Evolutionary conservation across 2,797 vertebrate genomes (phyloP).

Genomic region (Pipistrellus pygmaeus): DNA sequence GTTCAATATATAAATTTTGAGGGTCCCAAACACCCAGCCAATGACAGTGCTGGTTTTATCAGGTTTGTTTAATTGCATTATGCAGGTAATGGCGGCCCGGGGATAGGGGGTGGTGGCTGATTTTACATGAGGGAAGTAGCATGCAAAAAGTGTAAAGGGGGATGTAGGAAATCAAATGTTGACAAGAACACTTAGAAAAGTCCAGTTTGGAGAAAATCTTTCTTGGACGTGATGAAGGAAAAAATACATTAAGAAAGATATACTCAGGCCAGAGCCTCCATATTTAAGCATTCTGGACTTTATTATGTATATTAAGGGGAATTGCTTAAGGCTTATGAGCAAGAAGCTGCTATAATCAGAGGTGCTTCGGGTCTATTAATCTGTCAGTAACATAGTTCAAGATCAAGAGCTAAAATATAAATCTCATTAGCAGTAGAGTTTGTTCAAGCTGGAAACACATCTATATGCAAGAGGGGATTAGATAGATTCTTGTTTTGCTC

Average conservation of each 20-base stretch:
- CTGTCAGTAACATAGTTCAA: slow-evolving; percentile 56
- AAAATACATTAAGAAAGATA: neutral
- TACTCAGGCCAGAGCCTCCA: neutral
- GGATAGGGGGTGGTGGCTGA: neutral
- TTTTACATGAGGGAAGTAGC: neutral
- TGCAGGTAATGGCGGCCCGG: neutral
- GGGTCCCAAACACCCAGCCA: neutral
- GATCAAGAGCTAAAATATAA: slow-evolving; percentile 53
- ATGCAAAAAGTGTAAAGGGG: neutral
- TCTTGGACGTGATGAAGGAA: neutral
- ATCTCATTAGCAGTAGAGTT: slow-evolving; percentile 52
- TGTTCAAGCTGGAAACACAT: neutral
- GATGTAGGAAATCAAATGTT: neutral
- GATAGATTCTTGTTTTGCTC: slow-evolving; percentile 26
- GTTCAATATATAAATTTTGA: neutral
- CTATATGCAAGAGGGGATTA: neutral
- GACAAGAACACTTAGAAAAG: neutral
- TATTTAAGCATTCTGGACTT: neutral
- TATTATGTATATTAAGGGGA: slow-evolving; percentile 36
- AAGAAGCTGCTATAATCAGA: slow-evolving; percentile 43
- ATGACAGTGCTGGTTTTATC: neutral
- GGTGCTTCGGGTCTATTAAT: slow-evolving; percentile 53
- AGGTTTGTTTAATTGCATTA: neutral
- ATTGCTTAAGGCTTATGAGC: slow-evolving; percentile 63
- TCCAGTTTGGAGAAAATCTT: neutral